A percentile compares a stretch with the other conserved stretches of the same genome.
Conservation (phyloP, 30 jellyfish, hydroid and myxozoan species). For the Hydra vulgaris region DNA sequence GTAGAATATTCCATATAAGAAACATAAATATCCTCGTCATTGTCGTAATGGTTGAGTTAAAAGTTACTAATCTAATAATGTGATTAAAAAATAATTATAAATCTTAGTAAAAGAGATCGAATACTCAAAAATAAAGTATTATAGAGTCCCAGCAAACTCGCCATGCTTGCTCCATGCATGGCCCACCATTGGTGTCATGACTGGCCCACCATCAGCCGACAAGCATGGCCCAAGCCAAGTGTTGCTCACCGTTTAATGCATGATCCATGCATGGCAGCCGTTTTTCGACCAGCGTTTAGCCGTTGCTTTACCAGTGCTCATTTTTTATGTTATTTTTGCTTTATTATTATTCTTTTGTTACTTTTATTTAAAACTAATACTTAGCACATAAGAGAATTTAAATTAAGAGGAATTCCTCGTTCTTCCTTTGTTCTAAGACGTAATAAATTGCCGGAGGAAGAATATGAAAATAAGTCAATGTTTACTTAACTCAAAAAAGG, state of each 20-base stretch:
- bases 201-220: neutral
- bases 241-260: neutral
- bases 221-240: neutral
- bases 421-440: neutral
- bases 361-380: neutral
- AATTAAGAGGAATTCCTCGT: neutral
- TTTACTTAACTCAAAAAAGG: neutral
- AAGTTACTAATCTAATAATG: too few relatives aligned
- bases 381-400: neutral
- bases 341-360: neutral
- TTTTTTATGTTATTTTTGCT: neutral
- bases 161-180: neutral
- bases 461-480: neutral
- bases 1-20: too few relatives aligned
- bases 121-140: too few relatives aligned
- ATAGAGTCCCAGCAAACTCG: neutral
- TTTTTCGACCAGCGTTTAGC: neutral
- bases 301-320: neutral
- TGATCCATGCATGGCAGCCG: neutral
- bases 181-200: too few relatives aligned
- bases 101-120: too few relatives aligned
- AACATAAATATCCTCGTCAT: too few relatives aligned
- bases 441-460: neutral
- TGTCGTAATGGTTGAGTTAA: too few relatives aligned
- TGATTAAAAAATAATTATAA: too few relatives aligned